A percentile compares a stretch with the other conserved stretches of the same genome.
Evolutionary conservation across 2,797 vertebrate species (phyloP).

Genomic region (Oreortyx pictus): DNA sequence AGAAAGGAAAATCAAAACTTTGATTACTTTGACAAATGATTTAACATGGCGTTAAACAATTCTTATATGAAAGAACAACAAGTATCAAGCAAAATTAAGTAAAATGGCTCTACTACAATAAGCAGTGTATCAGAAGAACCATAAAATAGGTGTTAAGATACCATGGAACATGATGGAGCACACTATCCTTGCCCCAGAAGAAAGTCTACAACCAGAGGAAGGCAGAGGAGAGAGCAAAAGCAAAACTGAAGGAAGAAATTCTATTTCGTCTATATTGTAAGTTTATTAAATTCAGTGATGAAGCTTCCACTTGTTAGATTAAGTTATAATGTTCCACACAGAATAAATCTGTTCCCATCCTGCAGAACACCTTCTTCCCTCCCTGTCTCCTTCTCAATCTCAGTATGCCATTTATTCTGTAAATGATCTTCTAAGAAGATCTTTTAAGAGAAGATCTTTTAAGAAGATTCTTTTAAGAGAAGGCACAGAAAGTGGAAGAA

Average conservation of each 20-base stretch:
- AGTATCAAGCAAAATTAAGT: neutral
- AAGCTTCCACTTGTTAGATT: neutral
- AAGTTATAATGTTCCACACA: neutral
- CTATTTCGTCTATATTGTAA: neutral
- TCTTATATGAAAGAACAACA: neutral
- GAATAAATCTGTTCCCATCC: neutral
- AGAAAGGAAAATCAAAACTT: neutral
- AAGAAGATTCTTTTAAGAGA: no score
- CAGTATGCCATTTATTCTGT: neutral
- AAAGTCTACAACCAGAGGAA: neutral
- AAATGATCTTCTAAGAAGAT: no score
- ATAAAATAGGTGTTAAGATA: neutral
- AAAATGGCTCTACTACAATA: neutral
- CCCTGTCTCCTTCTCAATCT: neutral
- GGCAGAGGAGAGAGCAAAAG: neutral
- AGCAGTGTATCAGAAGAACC: neutral
- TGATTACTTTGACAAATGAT: neutral
- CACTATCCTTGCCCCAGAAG: neutral
- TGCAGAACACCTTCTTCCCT: neutral
- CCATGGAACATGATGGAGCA: rapidly evolving
- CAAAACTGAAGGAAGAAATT: neutral
- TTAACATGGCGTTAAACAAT: neutral
- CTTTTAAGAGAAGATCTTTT: no score
- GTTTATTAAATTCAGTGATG: neutral
- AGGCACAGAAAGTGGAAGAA: neutral